phyloP scores from a whole-genome alignment of 2,113 vertebrate species.

The Telmatochromis bifrenatus region DNA sequence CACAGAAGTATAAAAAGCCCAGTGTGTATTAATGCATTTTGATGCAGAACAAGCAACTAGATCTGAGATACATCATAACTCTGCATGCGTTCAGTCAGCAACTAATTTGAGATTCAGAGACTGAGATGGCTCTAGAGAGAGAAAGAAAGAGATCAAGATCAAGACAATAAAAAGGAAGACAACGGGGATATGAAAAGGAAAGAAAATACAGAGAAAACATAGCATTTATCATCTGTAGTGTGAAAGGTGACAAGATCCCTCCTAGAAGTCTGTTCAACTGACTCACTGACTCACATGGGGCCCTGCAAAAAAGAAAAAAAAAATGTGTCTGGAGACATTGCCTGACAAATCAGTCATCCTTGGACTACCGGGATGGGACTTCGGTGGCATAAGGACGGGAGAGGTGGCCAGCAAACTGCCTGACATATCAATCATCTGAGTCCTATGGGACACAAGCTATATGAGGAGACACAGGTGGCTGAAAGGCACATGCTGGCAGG shows the following conservation, averaged over 20 bases:
- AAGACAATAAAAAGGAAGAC: neutral
- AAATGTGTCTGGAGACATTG: neutral
- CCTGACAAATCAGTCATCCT: constrained; percentile 43
- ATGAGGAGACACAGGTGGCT: constrained; percentile 48
- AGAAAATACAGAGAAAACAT: neutral
- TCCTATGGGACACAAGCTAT: constrained; percentile 27
- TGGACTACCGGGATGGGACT: constrained; percentile 29
- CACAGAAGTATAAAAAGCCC: neutral
- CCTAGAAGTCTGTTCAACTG: neutral
- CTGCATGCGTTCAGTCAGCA: constrained; percentile 12
- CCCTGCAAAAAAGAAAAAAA: neutral
- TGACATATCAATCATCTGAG: constrained; percentile 52
- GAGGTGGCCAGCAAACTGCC: constrained; percentile 47
- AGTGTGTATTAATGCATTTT: neutral
- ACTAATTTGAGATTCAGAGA: constrained; percentile 40
- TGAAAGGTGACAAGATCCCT: constrained; percentile 3
- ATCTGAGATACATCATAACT: neutral
- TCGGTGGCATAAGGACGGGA: neutral
- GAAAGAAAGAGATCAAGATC: neutral
- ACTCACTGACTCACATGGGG: neutral
- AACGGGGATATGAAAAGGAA: neutral
- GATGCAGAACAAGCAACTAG: neutral
- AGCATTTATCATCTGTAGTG: constrained; percentile 20
- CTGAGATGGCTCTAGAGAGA: neutral
- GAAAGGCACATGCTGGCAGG: constrained; percentile 9